These are phyloP conservation scores for Argentina silus DNA, from an alignment of 2,797 vertebrate genomes.

Conservation along the genomic window DNA sequence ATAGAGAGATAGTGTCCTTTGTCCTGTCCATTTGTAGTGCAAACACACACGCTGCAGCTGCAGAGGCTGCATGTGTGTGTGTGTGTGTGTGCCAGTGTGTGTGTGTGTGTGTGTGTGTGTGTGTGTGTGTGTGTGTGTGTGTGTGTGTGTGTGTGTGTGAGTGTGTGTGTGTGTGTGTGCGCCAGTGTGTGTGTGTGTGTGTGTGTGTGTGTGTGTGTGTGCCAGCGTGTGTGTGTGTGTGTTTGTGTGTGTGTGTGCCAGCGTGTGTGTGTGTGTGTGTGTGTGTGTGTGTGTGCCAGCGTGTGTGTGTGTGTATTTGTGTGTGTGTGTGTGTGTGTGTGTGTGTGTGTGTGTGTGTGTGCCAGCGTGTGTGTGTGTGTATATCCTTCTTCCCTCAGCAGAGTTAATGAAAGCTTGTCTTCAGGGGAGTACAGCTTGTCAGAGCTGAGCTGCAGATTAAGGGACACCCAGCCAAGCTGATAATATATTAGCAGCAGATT, in stretches of 20 bases:
- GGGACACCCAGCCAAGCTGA: constrained; percentile 57
- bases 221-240: neutral
- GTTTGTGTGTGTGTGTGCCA: neutral
- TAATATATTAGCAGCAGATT: constrained; percentile 68
- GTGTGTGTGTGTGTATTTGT: too few relatives aligned
- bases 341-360: neutral
- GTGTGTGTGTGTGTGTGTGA: neutral
- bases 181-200: too few relatives aligned
- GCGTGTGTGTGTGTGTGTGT: constrained; percentile 2
- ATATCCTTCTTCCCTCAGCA: constrained; percentile 39
- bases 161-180: constrained; percentile 7
- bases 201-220: too few relatives aligned
- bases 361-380: neutral
- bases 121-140: neutral
- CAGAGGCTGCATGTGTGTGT: constrained; percentile 18
- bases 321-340: neutral
- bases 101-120: too few relatives aligned
- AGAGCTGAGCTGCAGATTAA: constrained; percentile 73
- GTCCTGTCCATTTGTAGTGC: constrained; percentile 54
- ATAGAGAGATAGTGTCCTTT: neutral
- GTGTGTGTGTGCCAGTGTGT: too few relatives aligned
- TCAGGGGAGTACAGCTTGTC: constrained; percentile 78
- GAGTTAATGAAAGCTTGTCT: constrained; percentile 83
- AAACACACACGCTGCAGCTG: constrained; percentile 66
- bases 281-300: neutral